Evolutionary conservation across 2,113 vertebrate genomes (phyloP).

Genomic region (Brachyhypopomus occidentalis): DNA sequence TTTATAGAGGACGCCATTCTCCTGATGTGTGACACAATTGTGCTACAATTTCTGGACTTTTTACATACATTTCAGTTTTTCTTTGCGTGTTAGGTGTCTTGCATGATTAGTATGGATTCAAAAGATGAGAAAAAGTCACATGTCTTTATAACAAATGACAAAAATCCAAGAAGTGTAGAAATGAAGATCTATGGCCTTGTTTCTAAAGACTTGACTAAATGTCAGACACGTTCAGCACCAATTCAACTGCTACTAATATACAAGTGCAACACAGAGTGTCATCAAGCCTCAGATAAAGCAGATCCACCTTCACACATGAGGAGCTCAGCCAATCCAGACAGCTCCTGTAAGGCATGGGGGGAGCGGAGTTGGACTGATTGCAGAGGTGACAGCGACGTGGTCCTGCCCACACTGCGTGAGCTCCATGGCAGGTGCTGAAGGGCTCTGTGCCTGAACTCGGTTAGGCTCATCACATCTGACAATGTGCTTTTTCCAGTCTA

Average conservation of each 20-base stretch:
- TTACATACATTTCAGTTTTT: background rate
- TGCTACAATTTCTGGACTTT: background rate
- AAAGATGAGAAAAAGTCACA: background rate
- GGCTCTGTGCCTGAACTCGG: constrained; percentile 51
- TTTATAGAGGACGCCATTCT: constrained; percentile 10
- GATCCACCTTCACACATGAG: constrained; percentile 38
- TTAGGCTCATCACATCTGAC: constrained; percentile 69
- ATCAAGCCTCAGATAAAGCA: constrained; percentile 16
- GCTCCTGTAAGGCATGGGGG: constrained; percentile 60
- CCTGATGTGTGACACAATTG: constrained; percentile 16
- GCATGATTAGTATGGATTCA: background rate
- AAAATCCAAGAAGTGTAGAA: constrained; percentile 64
- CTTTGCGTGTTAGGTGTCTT: background rate
- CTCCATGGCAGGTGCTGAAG: constrained; percentile 58
- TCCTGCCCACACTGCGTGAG: constrained; percentile 25
- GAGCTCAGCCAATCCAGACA: constrained; percentile 63
- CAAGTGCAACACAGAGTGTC: constrained; percentile 3
- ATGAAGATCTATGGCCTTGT: constrained; percentile 67
- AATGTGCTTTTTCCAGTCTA: constrained; percentile 62
- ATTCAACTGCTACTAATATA: constrained; percentile 1
- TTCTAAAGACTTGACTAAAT: constrained; percentile 61
- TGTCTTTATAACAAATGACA: constrained; percentile 62
- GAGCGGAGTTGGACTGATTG: constrained; percentile 37
- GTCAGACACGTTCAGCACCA: constrained; percentile 59
- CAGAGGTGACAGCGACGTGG: constrained; percentile 25